Evolutionary conservation across 2,797 vertebrate species (phyloP).

Genomic region (Chaetophractus vellerosus): DNA sequence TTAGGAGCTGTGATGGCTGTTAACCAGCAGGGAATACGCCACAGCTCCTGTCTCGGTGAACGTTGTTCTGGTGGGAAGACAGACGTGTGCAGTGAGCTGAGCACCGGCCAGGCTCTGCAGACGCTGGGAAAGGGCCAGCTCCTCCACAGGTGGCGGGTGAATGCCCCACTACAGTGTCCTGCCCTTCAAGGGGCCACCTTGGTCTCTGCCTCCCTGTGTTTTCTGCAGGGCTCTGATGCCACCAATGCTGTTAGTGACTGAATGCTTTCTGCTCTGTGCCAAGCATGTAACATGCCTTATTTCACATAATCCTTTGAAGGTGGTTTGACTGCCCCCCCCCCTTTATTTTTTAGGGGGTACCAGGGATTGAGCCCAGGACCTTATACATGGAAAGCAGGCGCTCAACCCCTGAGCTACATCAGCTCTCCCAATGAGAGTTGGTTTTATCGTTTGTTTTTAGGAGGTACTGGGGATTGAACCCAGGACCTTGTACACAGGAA

Average conservation of each 20-base stretch:
- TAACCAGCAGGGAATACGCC: background rate
- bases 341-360: too few relatives aligned
- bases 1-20: background rate
- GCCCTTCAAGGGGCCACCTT: background rate
- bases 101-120: accelerated
- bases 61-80: background rate
- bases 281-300: background rate
- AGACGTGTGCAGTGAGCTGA: accelerated
- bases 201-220: background rate
- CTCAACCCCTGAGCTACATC: too few relatives aligned
- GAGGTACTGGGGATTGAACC: too few relatives aligned
- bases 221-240: background rate
- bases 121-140: background rate
- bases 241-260: background rate
- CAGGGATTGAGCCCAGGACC: too few relatives aligned
- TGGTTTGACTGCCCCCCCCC: background rate
- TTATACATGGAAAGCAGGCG: too few relatives aligned
- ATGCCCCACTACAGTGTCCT: too few relatives aligned
- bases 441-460: too few relatives aligned
- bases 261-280: background rate
- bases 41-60: background rate
- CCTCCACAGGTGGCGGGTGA: background rate
- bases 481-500: too few relatives aligned
- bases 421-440: too few relatives aligned
- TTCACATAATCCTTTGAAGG: background rate